These are phyloP conservation scores for Drosophila mayri DNA, from an alignment of 1,140 invertebrate species.

Conservation along the genomic window DNA sequence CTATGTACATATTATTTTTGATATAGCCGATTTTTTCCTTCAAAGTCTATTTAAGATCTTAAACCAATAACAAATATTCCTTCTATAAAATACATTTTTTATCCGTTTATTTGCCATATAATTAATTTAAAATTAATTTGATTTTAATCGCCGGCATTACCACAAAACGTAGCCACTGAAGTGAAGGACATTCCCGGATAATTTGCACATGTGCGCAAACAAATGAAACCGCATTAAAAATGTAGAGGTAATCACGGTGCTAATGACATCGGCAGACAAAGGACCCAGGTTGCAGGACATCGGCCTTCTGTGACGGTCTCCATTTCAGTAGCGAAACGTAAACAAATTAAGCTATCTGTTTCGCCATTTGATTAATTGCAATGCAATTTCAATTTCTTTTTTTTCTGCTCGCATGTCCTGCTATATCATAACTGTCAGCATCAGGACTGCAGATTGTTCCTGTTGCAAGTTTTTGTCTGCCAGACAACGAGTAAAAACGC, in stretches of 20 bases:
- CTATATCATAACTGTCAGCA: conserved; percentile 60
- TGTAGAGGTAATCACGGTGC: conserved; percentile 63
- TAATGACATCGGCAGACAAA: conserved; percentile 38
- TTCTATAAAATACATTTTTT: neutral
- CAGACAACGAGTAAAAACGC: conserved; percentile 24
- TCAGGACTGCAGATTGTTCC: conserved; percentile 55
- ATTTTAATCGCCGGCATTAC: conserved; percentile 61
- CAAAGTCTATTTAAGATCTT: neutral
- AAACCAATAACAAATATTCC: neutral
- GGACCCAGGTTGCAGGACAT: conserved; percentile 2
- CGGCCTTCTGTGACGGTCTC: conserved; percentile 9
- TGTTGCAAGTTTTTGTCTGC: conserved; percentile 35
- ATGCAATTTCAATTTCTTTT: conserved; percentile 45
- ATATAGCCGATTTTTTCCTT: no score
- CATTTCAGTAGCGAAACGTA: conserved; percentile 28
- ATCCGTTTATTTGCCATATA: conserved; percentile 25
- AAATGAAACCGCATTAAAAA: conserved; percentile 70
- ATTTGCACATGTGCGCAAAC: conserved; percentile 63
- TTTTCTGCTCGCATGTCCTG: conserved; percentile 2
- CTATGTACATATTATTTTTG: no score
- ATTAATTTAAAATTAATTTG: conserved; percentile 77
- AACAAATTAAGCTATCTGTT: conserved; percentile 71
- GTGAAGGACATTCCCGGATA: conserved; percentile 25
- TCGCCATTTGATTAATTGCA: conserved; percentile 72
- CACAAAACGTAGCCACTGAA: conserved; percentile 9